Evolutionary conservation across 2,113 vertebrate genomes (phyloP).

Genomic region (Poicephalus gulielmi): DNA sequence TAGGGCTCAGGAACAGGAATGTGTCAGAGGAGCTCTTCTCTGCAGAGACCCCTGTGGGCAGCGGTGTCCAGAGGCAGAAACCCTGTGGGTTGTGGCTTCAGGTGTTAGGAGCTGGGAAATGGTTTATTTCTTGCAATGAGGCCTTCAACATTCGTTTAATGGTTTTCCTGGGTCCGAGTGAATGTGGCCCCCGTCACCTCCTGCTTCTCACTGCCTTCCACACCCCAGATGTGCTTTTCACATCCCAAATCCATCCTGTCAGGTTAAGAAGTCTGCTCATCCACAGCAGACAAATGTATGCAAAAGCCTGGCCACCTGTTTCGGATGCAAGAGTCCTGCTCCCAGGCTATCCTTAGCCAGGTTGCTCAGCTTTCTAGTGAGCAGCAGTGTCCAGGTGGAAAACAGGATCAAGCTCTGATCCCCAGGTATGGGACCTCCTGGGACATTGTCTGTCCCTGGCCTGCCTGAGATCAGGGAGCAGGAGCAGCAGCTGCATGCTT

Average conservation of each 20-base stretch:
- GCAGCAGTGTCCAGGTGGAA: not conserved
- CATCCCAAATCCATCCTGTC: not conserved
- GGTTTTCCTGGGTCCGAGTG: not conserved
- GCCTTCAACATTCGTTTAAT: not conserved
- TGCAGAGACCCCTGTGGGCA: rapidly evolving
- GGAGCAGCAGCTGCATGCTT: not conserved
- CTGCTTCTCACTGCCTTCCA: not conserved
- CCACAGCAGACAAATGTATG: not conserved
- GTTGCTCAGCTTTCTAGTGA: not conserved
- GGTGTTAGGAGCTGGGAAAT: not conserved
- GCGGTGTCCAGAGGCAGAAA: rapidly evolving
- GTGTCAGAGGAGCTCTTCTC: not conserved
- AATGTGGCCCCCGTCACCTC: not conserved
- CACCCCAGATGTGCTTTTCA: not conserved
- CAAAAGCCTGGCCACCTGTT: not conserved
- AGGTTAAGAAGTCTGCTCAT: not conserved
- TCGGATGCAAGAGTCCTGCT: not conserved
- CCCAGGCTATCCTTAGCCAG: not conserved
- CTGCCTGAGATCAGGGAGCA: not conserved
- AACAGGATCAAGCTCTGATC: not conserved
- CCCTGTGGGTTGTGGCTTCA: not conserved
- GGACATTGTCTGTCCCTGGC: not conserved
- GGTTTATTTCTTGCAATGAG: not conserved
- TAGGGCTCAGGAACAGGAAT: rapidly evolving
- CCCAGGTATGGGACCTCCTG: rapidly evolving